phyloP scores from a whole-genome alignment of 64 coral and sea anemone species.

The Actinia equina region DNA sequence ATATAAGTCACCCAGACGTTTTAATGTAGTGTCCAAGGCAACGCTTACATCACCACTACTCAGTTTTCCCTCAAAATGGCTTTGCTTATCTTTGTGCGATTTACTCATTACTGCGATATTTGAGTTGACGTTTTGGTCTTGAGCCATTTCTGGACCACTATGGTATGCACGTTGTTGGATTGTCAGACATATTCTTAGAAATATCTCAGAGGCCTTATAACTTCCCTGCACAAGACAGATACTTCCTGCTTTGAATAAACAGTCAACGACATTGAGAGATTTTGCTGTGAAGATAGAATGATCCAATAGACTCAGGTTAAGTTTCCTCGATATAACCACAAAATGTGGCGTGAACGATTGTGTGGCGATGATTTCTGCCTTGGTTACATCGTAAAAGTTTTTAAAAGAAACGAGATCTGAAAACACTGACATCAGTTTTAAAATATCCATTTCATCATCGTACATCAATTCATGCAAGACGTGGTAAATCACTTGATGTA shows the following conservation, averaged over 20 bases:
- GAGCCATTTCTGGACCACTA: background rate
- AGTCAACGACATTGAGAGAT: background rate
- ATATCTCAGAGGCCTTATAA: background rate
- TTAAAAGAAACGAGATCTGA: background rate
- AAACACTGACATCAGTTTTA: slow-evolving; percentile 14
- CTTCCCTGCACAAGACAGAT: background rate
- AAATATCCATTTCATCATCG: background rate
- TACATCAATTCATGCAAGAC: background rate
- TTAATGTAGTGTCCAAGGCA: background rate
- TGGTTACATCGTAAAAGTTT: background rate
- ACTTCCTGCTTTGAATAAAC: background rate
- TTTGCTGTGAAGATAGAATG: background rate
- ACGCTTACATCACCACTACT: too few species aligned
- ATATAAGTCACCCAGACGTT: background rate
- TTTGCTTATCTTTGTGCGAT: too few species aligned
- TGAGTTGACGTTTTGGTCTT: background rate
- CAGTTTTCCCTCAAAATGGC: too few species aligned
- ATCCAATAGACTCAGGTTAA: background rate
- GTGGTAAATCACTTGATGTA: slow-evolving; percentile 15
- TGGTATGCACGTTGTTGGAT: background rate
- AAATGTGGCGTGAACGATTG: background rate
- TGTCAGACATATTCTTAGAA: background rate
- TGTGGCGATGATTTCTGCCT: background rate
- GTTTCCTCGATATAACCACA: background rate
- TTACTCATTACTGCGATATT: background rate